Evolutionary conservation across 1,140 invertebrate species (phyloP).

Genomic region (Kradibia gibbosae): DNA sequence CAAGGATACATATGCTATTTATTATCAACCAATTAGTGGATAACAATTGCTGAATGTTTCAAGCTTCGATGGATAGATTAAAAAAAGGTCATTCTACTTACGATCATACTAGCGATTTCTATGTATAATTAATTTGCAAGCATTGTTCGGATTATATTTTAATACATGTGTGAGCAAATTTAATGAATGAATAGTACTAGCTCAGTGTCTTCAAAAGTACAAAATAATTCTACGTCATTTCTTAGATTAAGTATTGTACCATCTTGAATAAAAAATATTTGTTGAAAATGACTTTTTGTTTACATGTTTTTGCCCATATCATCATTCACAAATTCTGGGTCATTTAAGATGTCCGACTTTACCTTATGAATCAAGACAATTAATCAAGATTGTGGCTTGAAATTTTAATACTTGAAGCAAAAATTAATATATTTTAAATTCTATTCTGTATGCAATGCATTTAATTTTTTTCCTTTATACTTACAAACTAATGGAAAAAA

Average conservation of each 20-base stretch:
- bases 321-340: neutral
- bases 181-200: no score
- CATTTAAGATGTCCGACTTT: neutral
- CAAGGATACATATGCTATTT: neutral
- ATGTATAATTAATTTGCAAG: no score
- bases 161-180: no score
- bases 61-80: neutral
- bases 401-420: neutral
- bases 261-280: no score
- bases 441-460: neutral
- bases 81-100: no score
- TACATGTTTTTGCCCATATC: no score
- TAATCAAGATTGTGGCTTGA: neutral
- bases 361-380: neutral
- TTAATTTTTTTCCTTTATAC: neutral
- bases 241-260: no score
- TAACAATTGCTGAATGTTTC: neutral
- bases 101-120: no score
- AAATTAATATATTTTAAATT: neutral
- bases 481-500: neutral
- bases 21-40: slow-evolving; percentile 27
- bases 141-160: no score
- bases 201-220: no score
- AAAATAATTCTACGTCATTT: no score
- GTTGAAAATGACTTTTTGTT: no score